Evolutionary conservation across 2,797 vertebrate genomes (phyloP), one percentile per base, ranked within the genome.

Genomic region (Odontamblyopus lacepedii): DNA sequence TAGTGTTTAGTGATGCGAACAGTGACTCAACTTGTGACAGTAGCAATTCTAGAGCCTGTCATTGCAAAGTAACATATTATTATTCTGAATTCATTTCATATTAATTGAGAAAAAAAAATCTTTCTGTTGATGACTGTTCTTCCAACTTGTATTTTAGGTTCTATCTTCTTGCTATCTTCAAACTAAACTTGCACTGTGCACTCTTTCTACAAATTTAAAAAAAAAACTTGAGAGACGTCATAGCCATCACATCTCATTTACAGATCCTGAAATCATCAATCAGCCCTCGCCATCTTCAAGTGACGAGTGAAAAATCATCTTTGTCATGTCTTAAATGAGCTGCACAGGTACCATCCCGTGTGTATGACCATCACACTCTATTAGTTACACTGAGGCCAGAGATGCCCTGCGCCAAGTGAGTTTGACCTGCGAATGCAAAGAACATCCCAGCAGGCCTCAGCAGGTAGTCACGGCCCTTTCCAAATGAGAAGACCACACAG

Each of bases 371-470:
- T 16, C 38, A 61, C 44, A 70, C 56, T 29, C 38, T n/a, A 56
- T 68, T 61, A 9, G 9, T 51, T 41, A 64, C 67, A 63, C 44
- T 41, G 50, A 71, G 67, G 19, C 29, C 38, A 48, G 50, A 35
- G 26, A 50, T 71, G 32, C 67, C 55, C 55, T 53, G 29, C 38
- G 51, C 18, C 19, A 57, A 30, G 5, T 48, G 23, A 44, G 63
- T 64, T 64, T 75, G 83, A 98, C 97, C 97, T 95, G 97, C 94
- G 1, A 99, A 99, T 62, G 94, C 93, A 55, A 96, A 98, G 93
- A 99, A 98, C 96, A 99, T 96, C 80, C 97, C 95, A 0, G 97
- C 97, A 0, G 97, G 97, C 81, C 96, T 93, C 77, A 98, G 94
- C 78, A 99, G 90, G 64, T 98, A 98, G 73, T 98, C 97, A 77